Evolutionary conservation across 1,140 invertebrate species (phyloP).

Genomic region (Diorhabda carinulata): DNA sequence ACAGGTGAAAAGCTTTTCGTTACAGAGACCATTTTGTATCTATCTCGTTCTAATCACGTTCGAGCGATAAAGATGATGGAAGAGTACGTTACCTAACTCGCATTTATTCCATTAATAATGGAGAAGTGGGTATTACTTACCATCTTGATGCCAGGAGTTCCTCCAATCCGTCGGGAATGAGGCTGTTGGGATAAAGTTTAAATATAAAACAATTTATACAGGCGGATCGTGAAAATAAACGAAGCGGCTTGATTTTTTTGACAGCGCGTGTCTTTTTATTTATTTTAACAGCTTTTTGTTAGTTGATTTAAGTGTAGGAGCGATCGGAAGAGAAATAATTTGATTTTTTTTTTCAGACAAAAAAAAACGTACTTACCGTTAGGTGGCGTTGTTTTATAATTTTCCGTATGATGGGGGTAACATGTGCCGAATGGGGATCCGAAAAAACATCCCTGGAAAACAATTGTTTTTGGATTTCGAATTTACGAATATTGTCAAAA

Average conservation of each 20-base stretch:
- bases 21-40: constrained; percentile 10
- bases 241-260: no score
- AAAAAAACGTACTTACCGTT: constrained; percentile 25
- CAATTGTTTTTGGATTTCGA: no score
- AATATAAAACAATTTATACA: no score
- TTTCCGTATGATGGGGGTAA: constrained; percentile 36
- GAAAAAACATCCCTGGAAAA: constrained; percentile 38
- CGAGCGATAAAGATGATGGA: neutral
- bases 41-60: constrained; percentile 15
- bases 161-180: constrained; percentile 45
- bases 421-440: constrained; percentile 33
- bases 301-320: no score
- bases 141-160: constrained; percentile 48
- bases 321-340: no score
- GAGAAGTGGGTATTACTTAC: constrained; percentile 43
- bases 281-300: no score
- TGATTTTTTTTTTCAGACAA: no score
- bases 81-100: constrained; percentile 21
- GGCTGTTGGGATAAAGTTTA: constrained; percentile 33
- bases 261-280: no score
- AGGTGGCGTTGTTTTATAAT: constrained; percentile 32
- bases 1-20: constrained; percentile 31
- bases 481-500: no score
- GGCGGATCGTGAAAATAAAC: no score
- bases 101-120: constrained; percentile 44